Evolutionary conservation across 2,888 invertebrate genomes (phyloP).

Genomic region (Melinaea marsaeus): DNA sequence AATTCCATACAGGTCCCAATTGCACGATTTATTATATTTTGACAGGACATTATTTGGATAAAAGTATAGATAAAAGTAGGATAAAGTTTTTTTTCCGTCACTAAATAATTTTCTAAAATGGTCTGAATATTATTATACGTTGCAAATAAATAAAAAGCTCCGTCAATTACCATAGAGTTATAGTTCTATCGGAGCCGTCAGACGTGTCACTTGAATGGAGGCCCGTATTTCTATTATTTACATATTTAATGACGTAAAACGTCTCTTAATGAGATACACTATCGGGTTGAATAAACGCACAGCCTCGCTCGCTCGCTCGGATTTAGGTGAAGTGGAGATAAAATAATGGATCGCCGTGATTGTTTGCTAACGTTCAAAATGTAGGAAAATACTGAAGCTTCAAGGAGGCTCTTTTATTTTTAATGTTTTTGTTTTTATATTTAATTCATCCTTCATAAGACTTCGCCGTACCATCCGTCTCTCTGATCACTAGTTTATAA

Average conservation of each 20-base stretch:
- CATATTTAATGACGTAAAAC: constrained; percentile 73
- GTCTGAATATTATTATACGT: background rate
- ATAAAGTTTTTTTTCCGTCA: too few species aligned
- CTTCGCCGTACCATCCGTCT: background rate
- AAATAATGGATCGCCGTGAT: constrained; percentile 28
- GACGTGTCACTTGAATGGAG: constrained; percentile 71
- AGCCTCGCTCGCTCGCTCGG: constrained; percentile 28
- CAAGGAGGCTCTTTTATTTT: background rate
- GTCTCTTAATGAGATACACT: constrained; percentile 70
- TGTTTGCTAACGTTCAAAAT: constrained; percentile 25
- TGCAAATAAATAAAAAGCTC: constrained; percentile 6
- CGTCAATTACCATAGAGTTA: constrained; percentile 38
- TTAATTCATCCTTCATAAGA: constrained; percentile 6
- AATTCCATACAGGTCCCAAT: too few species aligned
- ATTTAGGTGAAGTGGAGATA: constrained; percentile 35
- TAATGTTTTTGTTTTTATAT: constrained; percentile 7
- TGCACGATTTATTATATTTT: too few species aligned
- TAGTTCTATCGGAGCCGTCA: constrained; percentile 48
- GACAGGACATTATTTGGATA: too few species aligned
- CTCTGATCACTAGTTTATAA: background rate
- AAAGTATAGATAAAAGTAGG: too few species aligned
- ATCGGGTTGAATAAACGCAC: constrained; percentile 43
- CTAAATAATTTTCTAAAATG: too few species aligned
- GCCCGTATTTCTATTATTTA: constrained; percentile 71
- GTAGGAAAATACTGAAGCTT: constrained; percentile 12